Conservation (phyloP, 2,797 vertebrate genomes). For the Octomys mimax region DNA sequence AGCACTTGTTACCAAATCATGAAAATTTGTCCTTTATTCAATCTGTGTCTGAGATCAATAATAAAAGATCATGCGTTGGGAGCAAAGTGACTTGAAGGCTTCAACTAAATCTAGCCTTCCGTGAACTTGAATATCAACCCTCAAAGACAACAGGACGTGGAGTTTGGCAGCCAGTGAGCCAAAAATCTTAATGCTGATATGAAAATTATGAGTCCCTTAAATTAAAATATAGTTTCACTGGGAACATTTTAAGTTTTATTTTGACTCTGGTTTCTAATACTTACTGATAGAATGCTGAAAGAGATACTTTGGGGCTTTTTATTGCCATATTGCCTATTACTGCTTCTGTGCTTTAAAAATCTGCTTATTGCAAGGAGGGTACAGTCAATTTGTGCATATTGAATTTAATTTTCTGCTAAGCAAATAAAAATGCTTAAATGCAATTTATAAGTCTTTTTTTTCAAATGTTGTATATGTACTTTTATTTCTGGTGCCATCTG, state of each 20-base stretch:
- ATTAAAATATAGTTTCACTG: slow-evolving; percentile 57
- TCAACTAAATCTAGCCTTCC: slow-evolving; percentile 25
- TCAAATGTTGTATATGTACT: slow-evolving; percentile 46
- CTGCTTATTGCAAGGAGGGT: slow-evolving; percentile 75
- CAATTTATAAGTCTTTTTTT: slow-evolving; percentile 76
- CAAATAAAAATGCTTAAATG: slow-evolving; percentile 80
- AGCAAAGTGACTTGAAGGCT: slow-evolving; percentile 61
- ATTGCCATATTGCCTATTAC: slow-evolving; percentile 64
- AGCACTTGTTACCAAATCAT: slow-evolving; percentile 69
- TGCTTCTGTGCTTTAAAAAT: slow-evolving; percentile 77
- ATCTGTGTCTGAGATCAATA: slow-evolving; percentile 58
- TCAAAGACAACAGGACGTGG: slow-evolving; percentile 28
- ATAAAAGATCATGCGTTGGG: slow-evolving; percentile 62
- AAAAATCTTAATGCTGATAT: slow-evolving; percentile 54
- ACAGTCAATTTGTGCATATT: slow-evolving; percentile 79
- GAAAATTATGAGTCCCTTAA: slow-evolving; percentile 58
- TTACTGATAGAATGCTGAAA: slow-evolving; percentile 77
- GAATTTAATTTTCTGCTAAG: slow-evolving; percentile 82
- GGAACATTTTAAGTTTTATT: slow-evolving; percentile 70
- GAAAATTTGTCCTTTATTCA: slow-evolving; percentile 70
- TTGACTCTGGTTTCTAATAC: slow-evolving; percentile 70
- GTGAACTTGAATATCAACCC: slow-evolving; percentile 17
- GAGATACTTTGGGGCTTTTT: slow-evolving; percentile 74
- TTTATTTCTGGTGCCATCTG: slow-evolving; percentile 73
- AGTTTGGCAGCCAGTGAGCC: slow-evolving; percentile 57